Evolutionary conservation across 2,888 invertebrate species (phyloP), one percentile per base, ranked within the genome.

Genomic region (Agrilus cyanescens): DNA sequence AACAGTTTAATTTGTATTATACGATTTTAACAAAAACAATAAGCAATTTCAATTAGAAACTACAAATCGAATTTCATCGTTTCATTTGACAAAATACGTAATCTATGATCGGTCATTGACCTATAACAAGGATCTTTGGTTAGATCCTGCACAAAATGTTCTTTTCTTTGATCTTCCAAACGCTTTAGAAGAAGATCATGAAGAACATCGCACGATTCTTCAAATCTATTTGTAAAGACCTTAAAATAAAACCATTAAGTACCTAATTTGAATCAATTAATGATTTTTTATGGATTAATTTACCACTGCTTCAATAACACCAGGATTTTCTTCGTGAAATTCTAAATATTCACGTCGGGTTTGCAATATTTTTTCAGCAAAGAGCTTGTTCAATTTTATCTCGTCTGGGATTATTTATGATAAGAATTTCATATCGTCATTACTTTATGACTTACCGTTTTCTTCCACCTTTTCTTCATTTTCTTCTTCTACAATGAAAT

Each of bases 251-350:
- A 41, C 7, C 32, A 10, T 18, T 14, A 16, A 30, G 29, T 14
- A n/a, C n/a, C n/a, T n/a, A 13, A 38, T 16, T 13, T 10, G 16
- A 29, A 33, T 16, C 30, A 12, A 6, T 38, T 12, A 12, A 12
- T 20, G 4, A 42, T 20, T 31, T 14, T n/a, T 15, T n/a, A 12
- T 14, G 3, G 14, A 14, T 15, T 32, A 13, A 41, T 38, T 46
- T 50, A 64, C 61, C 48, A 59, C 56, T n/a, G 59, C 53, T 10
- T 53, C 55, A 50, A 61, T 63, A 40, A 62, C 58, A 40, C 65
- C 65, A n/a, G 63, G 62, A 41, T 61, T 60, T 20, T 54, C 48
- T 18, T 47, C 38, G 38, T 66, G 64, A 15, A 62, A 53, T 13
- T 60, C 49, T 4, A 58, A 40, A 42, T 65, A 65, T 4, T 53